phyloP scores from a whole-genome alignment of 1,140 invertebrate genomes.

The Heliconius hermathena region DNA sequence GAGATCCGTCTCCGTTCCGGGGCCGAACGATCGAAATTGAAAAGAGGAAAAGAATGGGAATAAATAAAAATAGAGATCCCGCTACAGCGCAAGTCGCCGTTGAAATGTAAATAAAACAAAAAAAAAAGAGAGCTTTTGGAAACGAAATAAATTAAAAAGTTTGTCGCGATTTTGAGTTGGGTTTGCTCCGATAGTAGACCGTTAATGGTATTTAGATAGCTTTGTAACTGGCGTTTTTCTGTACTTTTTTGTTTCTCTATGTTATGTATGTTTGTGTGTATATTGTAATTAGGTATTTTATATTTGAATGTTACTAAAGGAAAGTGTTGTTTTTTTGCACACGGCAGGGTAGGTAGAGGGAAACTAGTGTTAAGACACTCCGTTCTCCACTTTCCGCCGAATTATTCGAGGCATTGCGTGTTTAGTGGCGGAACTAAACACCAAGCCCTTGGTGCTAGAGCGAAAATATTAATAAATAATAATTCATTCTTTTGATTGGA shows the following conservation, averaged over 20 bases:
- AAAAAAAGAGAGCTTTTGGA: constrained; percentile 67
- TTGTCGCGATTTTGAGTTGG: constrained; percentile 71
- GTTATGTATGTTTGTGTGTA: constrained; percentile 9
- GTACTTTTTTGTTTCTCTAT: background rate
- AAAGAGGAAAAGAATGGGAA: constrained; percentile 75
- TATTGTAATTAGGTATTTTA: background rate
- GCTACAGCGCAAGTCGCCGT: constrained; percentile 80
- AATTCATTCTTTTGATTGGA: too few relatives aligned
- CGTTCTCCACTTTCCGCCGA: too few relatives aligned
- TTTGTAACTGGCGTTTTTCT: constrained; percentile 28
- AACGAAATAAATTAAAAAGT: constrained; percentile 82
- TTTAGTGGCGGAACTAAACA: too few relatives aligned
- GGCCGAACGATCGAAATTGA: constrained; percentile 78
- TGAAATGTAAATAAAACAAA: constrained; percentile 81
- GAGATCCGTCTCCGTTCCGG: constrained; percentile 76
- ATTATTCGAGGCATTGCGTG: too few relatives aligned
- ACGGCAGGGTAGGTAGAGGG: too few relatives aligned
- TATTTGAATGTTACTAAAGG: too few relatives aligned
- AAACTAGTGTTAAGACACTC: too few relatives aligned
- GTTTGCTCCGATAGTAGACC: constrained; percentile 32
- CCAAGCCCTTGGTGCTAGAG: too few relatives aligned
- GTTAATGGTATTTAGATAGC: constrained; percentile 42
- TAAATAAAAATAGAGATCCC: constrained; percentile 82
- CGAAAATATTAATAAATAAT: too few relatives aligned
- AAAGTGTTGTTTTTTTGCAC: too few relatives aligned